These are phyloP conservation scores for Agonopterix arenella DNA, from an alignment of 2,888 invertebrate species.

Conservation along the genomic window DNA sequence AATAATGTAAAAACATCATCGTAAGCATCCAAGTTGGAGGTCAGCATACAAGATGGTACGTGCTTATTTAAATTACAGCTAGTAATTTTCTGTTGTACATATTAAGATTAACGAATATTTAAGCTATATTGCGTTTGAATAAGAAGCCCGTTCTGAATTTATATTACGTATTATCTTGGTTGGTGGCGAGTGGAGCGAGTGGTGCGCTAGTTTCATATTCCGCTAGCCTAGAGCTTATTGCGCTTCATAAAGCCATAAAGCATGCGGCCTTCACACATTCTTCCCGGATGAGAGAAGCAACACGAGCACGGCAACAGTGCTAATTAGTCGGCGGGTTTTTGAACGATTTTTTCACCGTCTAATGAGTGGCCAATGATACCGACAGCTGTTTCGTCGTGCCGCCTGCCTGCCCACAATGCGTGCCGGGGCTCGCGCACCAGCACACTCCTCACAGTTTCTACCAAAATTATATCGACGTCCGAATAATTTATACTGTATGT, in stretches of 20 bases:
- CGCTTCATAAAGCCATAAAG: conserved; percentile 44
- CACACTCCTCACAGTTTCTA: background rate
- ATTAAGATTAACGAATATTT: background rate
- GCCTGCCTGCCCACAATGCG: conserved; percentile 50
- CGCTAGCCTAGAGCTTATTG: conserved; percentile 30
- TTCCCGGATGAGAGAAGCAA: conserved; percentile 36
- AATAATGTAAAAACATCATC: too few relatives aligned
- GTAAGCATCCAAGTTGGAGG: too few relatives aligned
- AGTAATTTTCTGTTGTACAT: background rate
- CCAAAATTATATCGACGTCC: background rate
- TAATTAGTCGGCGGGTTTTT: conserved; percentile 46
- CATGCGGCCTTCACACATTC: conserved; percentile 40
- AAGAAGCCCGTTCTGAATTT: background rate
- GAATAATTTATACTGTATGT: background rate
- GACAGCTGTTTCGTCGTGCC: conserved; percentile 42
- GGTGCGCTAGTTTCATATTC: conserved; percentile 20
- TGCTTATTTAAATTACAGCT: too few relatives aligned
- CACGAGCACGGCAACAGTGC: conserved; percentile 39
- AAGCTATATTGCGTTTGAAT: background rate
- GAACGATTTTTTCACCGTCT: conserved; percentile 38
- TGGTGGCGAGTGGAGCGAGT: background rate
- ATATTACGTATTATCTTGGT: background rate
- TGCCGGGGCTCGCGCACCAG: conserved; percentile 26
- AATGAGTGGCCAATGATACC: conserved; percentile 44
- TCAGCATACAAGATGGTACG: too few relatives aligned